Evolutionary conservation across 2,888 invertebrate species (phyloP).

Genomic region (Caenorhabditis macrosperma): DNA sequence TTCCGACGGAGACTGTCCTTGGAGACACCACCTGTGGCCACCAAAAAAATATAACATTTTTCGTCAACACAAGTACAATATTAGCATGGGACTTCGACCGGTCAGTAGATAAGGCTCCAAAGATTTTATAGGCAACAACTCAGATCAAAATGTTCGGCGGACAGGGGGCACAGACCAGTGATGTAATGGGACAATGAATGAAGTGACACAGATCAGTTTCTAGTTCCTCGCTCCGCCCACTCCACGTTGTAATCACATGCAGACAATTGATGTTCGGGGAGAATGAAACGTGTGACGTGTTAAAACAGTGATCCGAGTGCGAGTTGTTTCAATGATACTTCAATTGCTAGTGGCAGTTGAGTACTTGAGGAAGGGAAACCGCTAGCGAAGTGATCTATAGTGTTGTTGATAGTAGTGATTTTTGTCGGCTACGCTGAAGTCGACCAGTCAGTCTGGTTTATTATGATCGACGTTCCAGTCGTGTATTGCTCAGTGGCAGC

Average conservation of each 20-base stretch:
- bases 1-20: not conserved
- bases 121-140: not conserved
- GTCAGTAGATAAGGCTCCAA: not conserved
- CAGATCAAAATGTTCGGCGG: conserved; percentile 6
- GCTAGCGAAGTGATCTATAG: conserved; percentile 21
- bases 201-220: conserved; percentile 37
- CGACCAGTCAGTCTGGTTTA: conserved; percentile 15
- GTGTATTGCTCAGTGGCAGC: not conserved
- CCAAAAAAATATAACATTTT: not conserved
- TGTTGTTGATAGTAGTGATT: conserved; percentile 35
- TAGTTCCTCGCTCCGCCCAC: conserved; percentile 14
- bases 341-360: conserved; percentile 16
- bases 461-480: conserved; percentile 26
- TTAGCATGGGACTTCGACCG: too few relatives aligned
- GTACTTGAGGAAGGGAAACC: conserved; percentile 9
- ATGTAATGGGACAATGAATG: conserved; percentile 41
- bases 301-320: conserved; percentile 25
- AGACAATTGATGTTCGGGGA: conserved; percentile 24
- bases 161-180: conserved; percentile 32
- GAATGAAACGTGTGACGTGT: conserved; percentile 40
- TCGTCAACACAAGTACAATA: conserved; percentile 11
- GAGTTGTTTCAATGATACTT: conserved; percentile 41
- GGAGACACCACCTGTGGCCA: not conserved
- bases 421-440: conserved; percentile 29
- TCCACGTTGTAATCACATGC: conserved; percentile 50